These are phyloP conservation scores for Acrocephalus scirpaceus DNA, from an alignment of 2,797 vertebrate genomes.

Conservation along the genomic window DNA sequence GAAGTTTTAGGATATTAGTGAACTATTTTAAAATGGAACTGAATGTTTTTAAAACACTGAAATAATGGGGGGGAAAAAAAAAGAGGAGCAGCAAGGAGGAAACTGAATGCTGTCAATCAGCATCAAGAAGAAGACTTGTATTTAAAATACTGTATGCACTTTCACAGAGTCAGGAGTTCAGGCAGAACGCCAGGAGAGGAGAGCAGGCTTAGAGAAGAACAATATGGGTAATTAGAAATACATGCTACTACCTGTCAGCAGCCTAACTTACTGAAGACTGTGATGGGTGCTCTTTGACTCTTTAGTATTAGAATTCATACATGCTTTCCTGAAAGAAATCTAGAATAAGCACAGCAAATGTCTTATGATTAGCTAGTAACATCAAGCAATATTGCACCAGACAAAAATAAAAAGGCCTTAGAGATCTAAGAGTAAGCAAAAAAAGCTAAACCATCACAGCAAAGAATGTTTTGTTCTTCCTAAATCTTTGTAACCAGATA, in stretches of 20 bases:
- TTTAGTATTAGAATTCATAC: fast-evolving
- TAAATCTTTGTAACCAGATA: neutral
- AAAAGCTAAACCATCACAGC: neutral
- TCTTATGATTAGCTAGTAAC: neutral
- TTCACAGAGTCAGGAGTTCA: neutral
- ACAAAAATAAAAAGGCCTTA: neutral
- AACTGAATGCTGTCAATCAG: neutral
- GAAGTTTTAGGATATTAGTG: neutral
- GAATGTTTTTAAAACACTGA: neutral
- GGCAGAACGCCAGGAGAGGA: neutral
- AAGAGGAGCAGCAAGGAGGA: neutral
- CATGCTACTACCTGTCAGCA: neutral
- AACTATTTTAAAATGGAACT: neutral
- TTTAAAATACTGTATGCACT: neutral
- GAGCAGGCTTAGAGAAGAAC: neutral
- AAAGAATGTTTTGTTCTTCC: neutral
- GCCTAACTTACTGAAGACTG: neutral
- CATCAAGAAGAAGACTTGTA: neutral
- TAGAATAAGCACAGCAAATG: neutral
- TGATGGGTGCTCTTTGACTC: neutral
- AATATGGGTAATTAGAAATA: neutral
- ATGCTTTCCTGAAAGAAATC: neutral
- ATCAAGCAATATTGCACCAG: neutral
- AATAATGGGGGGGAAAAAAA: neutral
- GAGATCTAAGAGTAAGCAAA: neutral